phyloP scores from a whole-genome alignment of 2,113 vertebrate species.

The Thomomys bottae region DNA sequence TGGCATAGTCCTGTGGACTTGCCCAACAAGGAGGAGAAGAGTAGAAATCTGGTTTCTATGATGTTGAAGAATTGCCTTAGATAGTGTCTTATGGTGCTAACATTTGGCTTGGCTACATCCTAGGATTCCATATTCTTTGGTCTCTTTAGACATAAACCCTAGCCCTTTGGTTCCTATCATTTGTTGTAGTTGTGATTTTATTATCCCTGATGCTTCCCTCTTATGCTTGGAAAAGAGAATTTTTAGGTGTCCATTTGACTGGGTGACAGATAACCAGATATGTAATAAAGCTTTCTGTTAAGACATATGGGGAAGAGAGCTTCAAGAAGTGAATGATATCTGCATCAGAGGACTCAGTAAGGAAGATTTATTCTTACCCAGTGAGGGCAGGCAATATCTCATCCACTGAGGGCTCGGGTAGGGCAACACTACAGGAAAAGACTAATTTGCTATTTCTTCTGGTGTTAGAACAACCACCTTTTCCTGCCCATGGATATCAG shows the following conservation, averaged over 20 bases:
- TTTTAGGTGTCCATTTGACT: neutral
- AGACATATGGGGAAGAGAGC: neutral
- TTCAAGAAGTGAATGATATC: neutral
- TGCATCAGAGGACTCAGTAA: neutral
- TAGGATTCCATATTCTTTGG: neutral
- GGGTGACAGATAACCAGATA: neutral
- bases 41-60: no score
- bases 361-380: neutral
- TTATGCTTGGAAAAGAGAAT: neutral
- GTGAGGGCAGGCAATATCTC: no score
- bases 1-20: neutral
- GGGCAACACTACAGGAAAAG: neutral
- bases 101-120: neutral
- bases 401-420: neutral
- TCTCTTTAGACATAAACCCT: neutral
- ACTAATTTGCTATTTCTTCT: neutral
- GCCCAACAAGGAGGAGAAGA: neutral
- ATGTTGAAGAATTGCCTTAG: neutral
- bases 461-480: neutral
- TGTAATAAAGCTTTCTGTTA: neutral
- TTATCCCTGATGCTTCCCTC: neutral
- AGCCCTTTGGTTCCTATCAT: neutral
- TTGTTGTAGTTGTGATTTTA: neutral
- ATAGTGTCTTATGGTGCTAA: neutral
- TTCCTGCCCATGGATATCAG: neutral